Evolutionary conservation across 2,113 vertebrate genomes (phyloP), one percentile per base, ranked within the genome.

Genomic region (Tichodroma muraria): DNA sequence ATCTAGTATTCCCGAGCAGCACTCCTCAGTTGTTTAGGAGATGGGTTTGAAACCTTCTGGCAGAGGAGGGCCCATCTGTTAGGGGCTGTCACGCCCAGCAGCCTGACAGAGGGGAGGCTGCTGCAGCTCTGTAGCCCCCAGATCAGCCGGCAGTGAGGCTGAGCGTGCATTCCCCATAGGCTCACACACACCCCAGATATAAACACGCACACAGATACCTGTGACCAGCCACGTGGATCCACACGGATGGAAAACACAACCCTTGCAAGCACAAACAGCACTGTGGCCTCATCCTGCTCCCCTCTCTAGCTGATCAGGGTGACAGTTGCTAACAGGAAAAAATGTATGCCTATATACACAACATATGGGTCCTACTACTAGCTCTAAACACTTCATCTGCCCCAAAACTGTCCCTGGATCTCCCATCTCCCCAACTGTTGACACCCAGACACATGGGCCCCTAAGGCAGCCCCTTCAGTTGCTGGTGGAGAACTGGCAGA

Each of bases 11-110:
- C 65, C 83, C n/a, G 22, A 92, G 82, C 60, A 87, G 47, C 85
- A 71, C 86, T 90, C 72, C 68, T 78, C 35, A 47, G 92, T 85
- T 80, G 90, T 94, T 96, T 23, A 83, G 72, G 92, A 95, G 61
- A 78, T 0, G 0, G 38, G 24, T 73, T 88, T 75, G 85, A 93
- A 85, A 64, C 68, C 76, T 80, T 56, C 94, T 81, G 76, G 59
- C 72, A 63, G 16, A 88, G 63, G 60, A 83, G 33, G 23, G 24
- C 56, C 85, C 90, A 92, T 93, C 94, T 96, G 88, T 94, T 37
- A 25, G 64, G 50, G 64, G 42, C 35, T 54, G 61, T 35, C 24
- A 13, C 92, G 86, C 76, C 76, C 80, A 61, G 75, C 52, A 88
- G 76, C 79, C 90, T 1, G 0, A 8, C 23, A 54, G 66, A 85